Percentiles rank a stretch among this genome's conserved stretches.
Evolutionary conservation across 2,797 vertebrate genomes (phyloP).

Genomic region (Phaenicophaeus curvirostris): DNA sequence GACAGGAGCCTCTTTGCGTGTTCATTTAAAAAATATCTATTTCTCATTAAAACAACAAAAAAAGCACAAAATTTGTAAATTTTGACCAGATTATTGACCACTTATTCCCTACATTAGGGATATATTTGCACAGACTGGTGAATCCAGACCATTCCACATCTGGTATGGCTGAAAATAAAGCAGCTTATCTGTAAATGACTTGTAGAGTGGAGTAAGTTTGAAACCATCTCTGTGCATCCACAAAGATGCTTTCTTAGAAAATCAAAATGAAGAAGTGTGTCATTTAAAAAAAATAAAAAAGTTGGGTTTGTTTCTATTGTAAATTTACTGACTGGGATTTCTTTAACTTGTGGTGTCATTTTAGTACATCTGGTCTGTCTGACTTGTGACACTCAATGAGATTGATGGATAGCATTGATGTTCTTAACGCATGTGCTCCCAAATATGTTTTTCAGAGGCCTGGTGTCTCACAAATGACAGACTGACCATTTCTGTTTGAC

Average conservation of each 20-base stretch:
- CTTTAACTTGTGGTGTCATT: not conserved
- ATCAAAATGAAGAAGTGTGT: not conserved
- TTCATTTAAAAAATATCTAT: no score
- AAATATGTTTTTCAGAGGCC: not conserved
- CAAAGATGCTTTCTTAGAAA: not conserved
- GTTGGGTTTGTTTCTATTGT: not conserved
- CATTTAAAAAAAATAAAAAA: rapidly evolving
- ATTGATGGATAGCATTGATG: not conserved
- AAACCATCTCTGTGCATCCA: not conserved
- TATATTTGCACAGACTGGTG: not conserved
- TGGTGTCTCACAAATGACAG: not conserved
- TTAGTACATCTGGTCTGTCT: not conserved
- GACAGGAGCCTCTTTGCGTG: no score
- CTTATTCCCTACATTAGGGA: not conserved
- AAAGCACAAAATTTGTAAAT: no score
- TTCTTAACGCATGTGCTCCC: not conserved
- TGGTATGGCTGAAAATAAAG: not conserved
- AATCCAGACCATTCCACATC: not conserved
- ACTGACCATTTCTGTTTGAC: not conserved
- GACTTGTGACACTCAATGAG: not conserved
- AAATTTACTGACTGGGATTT: not conserved
- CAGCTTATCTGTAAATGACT: not conserved
- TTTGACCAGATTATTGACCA: not conserved
- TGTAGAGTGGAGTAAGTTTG: not conserved
- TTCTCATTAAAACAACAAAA: no score